phyloP scores from a whole-genome alignment of 2,888 invertebrate genomes.

The Acanthosepion lycidas region DNA sequence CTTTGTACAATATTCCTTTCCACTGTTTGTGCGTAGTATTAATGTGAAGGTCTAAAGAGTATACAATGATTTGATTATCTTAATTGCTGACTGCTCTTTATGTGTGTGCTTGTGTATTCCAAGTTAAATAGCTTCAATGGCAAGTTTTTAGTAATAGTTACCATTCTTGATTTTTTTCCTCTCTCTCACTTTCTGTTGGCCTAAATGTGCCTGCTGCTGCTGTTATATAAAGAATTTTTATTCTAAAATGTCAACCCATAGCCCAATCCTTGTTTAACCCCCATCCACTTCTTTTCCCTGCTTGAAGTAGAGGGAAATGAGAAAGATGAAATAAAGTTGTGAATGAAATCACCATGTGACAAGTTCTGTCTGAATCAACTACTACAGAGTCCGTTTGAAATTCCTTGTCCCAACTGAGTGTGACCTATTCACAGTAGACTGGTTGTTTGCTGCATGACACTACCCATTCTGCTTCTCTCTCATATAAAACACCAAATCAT shows the following conservation, averaged over 20 bases:
- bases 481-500: too few species aligned
- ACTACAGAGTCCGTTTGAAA: not conserved
- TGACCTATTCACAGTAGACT: not conserved
- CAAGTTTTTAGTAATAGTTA: too few species aligned
- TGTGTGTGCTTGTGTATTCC: not conserved
- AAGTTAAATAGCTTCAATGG: too few species aligned
- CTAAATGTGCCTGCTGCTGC: not conserved
- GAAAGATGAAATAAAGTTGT: not conserved
- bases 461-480: not conserved
- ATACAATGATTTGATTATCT: not conserved
- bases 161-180: not conserved
- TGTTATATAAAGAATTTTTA: not conserved
- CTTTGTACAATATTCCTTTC: too few species aligned
- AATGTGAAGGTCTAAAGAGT: not conserved
- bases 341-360: conserved; percentile 6
- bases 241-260: not conserved
- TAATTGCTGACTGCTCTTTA: not conserved
- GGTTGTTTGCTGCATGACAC: not conserved
- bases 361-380: not conserved
- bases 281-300: not conserved
- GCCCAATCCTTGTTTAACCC: not conserved
- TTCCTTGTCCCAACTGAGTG: conserved; percentile 33
- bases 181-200: not conserved
- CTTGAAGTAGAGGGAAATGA: not conserved
- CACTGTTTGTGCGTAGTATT: too few species aligned